Conservation (phyloP, 2,888 invertebrate species). For the Craniophora ligustri region DNA sequence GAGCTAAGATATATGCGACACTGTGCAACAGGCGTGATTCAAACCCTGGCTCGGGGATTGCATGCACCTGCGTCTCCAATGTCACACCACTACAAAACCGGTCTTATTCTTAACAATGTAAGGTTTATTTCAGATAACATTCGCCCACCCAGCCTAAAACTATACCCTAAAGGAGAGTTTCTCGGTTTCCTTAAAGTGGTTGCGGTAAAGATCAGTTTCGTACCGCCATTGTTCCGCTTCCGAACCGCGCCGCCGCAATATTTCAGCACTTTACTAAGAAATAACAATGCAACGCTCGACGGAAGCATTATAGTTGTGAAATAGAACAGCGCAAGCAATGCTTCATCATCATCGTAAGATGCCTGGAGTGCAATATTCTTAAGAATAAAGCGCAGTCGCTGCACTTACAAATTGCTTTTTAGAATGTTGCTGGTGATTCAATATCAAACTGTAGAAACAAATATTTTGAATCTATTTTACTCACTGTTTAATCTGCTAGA, state of each 20-base stretch:
- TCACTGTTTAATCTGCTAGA: not conserved
- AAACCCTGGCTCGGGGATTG: constrained; percentile 71
- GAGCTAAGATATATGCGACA: constrained; percentile 82
- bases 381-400: constrained; percentile 45
- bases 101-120: constrained; percentile 50
- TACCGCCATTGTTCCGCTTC: constrained; percentile 63
- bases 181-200: constrained; percentile 66
- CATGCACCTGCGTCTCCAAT: constrained; percentile 75
- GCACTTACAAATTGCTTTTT: constrained; percentile 43
- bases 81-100: constrained; percentile 49
- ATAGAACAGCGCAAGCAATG: constrained; percentile 73
- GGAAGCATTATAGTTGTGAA: constrained; percentile 78
- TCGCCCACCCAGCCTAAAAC: constrained; percentile 60
- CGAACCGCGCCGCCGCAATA: constrained; percentile 76
- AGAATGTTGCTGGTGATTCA: constrained; percentile 25
- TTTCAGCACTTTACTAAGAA: constrained; percentile 83
- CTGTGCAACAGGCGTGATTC: constrained; percentile 81
- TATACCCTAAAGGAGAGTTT: constrained; percentile 68
- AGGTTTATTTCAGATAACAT: constrained; percentile 51
- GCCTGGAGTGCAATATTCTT: constrained; percentile 59
- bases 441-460: constrained; percentile 16
- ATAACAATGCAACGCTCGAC: constrained; percentile 81
- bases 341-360: constrained; percentile 77
- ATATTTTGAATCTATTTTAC: not conserved
- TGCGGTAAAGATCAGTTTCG: constrained; percentile 75